These are phyloP conservation scores for Onchidella celtica DNA, from an alignment of 2,888 invertebrate genomes.

Conservation along the genomic window DNA sequence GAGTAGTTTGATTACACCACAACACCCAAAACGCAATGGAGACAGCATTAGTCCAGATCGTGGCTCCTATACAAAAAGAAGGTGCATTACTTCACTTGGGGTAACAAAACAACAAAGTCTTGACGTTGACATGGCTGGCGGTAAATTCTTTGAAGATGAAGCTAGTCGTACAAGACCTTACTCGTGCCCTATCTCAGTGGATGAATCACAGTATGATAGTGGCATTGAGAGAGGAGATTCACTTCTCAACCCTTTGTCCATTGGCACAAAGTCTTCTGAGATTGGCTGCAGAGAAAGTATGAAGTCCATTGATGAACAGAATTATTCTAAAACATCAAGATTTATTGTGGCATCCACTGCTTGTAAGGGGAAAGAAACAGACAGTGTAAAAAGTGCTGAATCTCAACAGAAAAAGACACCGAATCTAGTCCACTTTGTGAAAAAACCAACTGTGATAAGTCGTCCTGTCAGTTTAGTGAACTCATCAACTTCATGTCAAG, in stretches of 20 bases:
- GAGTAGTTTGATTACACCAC: constrained; percentile 14
- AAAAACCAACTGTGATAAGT: constrained; percentile 48
- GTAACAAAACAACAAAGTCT: constrained; percentile 24
- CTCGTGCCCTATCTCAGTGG: constrained; percentile 36
- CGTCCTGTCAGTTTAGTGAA: background rate
- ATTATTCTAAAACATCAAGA: too few relatives aligned
- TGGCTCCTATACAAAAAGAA: constrained; percentile 19
- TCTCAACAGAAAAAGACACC: constrained; percentile 11
- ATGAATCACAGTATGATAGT: background rate
- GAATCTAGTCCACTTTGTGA: constrained; percentile 38
- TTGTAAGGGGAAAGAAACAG: background rate
- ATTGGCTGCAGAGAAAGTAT: background rate
- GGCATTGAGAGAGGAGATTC: background rate
- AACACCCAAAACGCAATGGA: constrained; percentile 35
- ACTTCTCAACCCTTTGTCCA: background rate
- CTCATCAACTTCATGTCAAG: constrained; percentile 11
- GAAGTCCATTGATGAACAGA: background rate
- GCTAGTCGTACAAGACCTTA: constrained; percentile 15
- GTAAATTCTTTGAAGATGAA: background rate
- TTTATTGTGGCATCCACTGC: background rate
- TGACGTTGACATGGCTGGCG: background rate
- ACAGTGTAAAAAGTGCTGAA: background rate
- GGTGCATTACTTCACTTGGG: constrained; percentile 44
- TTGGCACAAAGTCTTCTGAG: background rate
- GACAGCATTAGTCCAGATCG: constrained; percentile 36